Conservation (phyloP, 2,113 vertebrate species). For the Cynopterus brachyotis region DNA sequence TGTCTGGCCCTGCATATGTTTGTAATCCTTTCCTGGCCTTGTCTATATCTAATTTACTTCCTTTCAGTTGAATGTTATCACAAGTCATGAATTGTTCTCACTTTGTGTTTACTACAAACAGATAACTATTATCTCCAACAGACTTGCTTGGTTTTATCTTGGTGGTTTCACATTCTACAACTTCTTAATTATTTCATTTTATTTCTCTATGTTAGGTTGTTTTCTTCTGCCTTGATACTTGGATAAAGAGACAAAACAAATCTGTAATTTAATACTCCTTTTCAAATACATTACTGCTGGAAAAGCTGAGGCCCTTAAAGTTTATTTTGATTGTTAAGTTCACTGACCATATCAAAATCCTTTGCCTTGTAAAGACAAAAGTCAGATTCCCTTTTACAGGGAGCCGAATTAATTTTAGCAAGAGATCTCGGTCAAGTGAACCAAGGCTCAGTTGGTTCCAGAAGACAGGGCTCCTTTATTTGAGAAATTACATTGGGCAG, state of each 20-base stretch:
- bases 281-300: not conserved
- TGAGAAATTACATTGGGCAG: not conserved
- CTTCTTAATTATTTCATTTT: slow-evolving; percentile 78
- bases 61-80: slow-evolving; percentile 78
- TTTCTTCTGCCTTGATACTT: slow-evolving; percentile 14
- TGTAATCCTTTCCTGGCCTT: slow-evolving; percentile 58
- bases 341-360: slow-evolving; percentile 25
- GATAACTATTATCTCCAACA: slow-evolving; percentile 78
- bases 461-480: not conserved
- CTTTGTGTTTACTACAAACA: slow-evolving; percentile 79
- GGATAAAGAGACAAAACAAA: slow-evolving; percentile 43
- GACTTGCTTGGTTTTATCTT: slow-evolving; percentile 76
- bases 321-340: slow-evolving; percentile 38
- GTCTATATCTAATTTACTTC: slow-evolving; percentile 79
- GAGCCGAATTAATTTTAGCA: not conserved
- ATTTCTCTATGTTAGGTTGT: slow-evolving; percentile 50
- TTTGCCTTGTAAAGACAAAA: not conserved
- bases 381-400: not conserved
- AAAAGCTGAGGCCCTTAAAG: not conserved
- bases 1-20: not conserved
- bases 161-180: slow-evolving; percentile 63
- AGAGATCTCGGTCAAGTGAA: not conserved
- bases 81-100: slow-evolving; percentile 76
- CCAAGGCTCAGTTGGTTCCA: not conserved
- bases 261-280: not conserved